These are phyloP conservation scores for Pao palembangensis DNA, from an alignment of 2,113 vertebrate genomes.

Conservation along the genomic window DNA sequence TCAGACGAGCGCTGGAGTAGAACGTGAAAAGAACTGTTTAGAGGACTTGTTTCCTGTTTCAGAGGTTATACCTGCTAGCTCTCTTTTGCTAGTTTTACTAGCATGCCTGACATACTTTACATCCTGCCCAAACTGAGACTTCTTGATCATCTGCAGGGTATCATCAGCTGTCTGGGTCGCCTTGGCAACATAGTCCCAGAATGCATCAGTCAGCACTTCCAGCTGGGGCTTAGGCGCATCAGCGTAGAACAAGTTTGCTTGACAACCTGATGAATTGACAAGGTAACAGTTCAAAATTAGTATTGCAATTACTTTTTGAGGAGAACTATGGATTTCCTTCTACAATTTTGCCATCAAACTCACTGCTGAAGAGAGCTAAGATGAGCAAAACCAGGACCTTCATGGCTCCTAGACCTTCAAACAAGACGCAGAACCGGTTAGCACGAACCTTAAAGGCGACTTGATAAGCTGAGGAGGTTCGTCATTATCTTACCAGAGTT, in stretches of 20 bases:
- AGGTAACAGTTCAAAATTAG: not conserved
- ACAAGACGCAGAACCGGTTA: constrained; percentile 6
- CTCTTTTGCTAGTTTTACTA: not conserved
- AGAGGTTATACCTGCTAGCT: no score
- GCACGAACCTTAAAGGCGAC: not conserved
- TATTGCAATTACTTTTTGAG: no score
- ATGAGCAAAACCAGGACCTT: constrained; percentile 63
- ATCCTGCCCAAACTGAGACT: constrained; percentile 70
- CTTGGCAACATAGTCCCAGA: constrained; percentile 77
- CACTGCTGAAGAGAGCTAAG: constrained; percentile 62
- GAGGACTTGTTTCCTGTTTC: not conserved
- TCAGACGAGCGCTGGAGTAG: constrained; percentile 43
- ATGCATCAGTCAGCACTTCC: constrained; percentile 71
- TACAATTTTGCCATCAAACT: constrained; percentile 16
- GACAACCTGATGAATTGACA: constrained; percentile 61
- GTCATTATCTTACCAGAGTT: constrained; percentile 39
- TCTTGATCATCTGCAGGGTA: constrained; percentile 69
- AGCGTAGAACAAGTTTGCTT: constrained; percentile 73
- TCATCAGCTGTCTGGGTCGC: constrained; percentile 74
- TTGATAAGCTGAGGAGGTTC: no score
- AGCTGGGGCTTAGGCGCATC: constrained; percentile 75
- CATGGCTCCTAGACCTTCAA: constrained; percentile 51
- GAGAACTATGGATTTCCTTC: not conserved
- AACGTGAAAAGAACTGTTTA: not conserved
- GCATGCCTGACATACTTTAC: constrained; percentile 61